Base-by-base conservation (phyloP, 2,113 vertebrate genomes). In the Alethe castanea region DNA sequence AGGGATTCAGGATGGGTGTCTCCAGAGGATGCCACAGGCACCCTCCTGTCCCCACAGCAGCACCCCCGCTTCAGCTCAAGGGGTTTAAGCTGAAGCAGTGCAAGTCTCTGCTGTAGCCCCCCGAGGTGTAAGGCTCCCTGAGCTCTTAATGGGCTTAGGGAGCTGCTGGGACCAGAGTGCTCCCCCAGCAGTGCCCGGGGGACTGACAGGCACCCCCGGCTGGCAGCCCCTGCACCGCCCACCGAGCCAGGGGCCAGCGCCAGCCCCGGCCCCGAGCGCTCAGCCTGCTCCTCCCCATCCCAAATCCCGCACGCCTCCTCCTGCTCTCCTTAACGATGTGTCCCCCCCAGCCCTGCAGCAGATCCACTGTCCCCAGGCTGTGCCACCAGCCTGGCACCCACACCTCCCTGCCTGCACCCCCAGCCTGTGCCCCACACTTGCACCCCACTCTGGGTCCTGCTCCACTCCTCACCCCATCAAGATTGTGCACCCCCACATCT, bases 91-190 rank as follows among this genome's bases (percentile, higher is more conserved):
- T 6, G 38, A 29, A 93, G 18, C 44, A 91, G 86, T 74, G 80
- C 96, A 97, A 95, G 92, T 94, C 88, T 72, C 86, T 54, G 29
- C 60, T 31, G 83, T 72, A 95, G 92, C 47, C 94, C 94, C 94
- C 71, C 24, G 3, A 96, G 93, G 92, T 66, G 19, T 74, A 82
- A 92, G 90, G 94, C 83, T 92, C 76, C 65, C 72, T 95, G 94
- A 90, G 94, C 95, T 95, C 91, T 94, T 95, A 92, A 93, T 93
- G 91, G 72, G 92, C 92, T 96, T 93, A 94, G 0, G 6, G 86
- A 83, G 80, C 88, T 38, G 67, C 76, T 44, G 77, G 81, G 87
- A 62, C 1, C 47, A 6, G 79, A 74, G 94, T 17, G 90, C 64
- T 94, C 59, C 90, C 52, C 62, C 64, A 45, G 78, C 67, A 22